These are phyloP conservation scores for Maconellicoccus hirsutus DNA, from an alignment of 1,140 invertebrate species.

Conservation along the genomic window DNA sequence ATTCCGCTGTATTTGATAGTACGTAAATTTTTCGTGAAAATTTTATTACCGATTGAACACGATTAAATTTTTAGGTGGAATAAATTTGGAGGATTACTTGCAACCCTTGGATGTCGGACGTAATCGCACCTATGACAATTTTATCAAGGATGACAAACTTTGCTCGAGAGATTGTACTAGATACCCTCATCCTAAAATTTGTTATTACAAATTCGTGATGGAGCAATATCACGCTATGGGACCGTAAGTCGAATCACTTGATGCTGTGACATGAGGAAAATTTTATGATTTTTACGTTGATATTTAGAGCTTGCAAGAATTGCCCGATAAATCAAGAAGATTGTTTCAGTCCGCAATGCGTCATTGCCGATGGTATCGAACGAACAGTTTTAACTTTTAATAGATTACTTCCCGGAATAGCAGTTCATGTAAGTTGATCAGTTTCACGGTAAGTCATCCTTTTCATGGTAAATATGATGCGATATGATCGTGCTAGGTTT, in stretches of 20 bases:
- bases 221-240: conserved; percentile 40
- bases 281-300: conserved; percentile 31
- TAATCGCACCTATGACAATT: conserved; percentile 23
- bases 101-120: conserved; percentile 24
- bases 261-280: conserved; percentile 24
- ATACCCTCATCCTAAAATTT: conserved; percentile 29
- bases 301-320: conserved; percentile 34
- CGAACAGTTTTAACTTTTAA: conserved; percentile 39
- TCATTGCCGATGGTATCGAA: conserved; percentile 39
- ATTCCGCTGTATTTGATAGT: no score
- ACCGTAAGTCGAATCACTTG: conserved; percentile 30
- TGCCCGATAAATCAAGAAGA: conserved; percentile 29
- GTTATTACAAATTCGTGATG: conserved; percentile 39
- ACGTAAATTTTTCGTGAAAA: no score
- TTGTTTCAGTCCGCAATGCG: conserved; percentile 36
- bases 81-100: neutral
- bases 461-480: neutral
- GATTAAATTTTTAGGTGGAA: no score
- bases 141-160: conserved; percentile 2
- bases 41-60: no score
- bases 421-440: conserved; percentile 36
- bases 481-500: conserved; percentile 33
- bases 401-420: conserved; percentile 41
- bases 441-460: neutral
- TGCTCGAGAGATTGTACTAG: conserved; percentile 25